These are phyloP conservation scores for Cryptomyrus ogoouensis DNA, from an alignment of 2,113 vertebrate species.

Conservation along the genomic window DNA sequence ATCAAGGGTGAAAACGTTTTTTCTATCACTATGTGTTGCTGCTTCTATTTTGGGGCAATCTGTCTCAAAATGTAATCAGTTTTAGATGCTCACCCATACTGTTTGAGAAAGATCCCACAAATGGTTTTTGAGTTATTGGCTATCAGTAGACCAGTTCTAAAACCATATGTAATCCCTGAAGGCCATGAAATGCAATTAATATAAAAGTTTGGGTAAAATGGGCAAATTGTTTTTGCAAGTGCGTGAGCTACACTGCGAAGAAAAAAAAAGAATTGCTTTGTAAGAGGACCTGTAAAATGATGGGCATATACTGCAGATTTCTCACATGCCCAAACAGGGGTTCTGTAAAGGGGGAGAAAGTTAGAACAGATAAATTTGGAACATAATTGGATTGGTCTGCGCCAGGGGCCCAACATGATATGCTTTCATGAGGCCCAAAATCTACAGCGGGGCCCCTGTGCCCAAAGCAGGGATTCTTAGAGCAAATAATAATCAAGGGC, in stretches of 20 bases:
- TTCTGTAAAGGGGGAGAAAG: background rate
- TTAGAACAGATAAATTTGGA: background rate
- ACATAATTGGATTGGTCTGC: background rate
- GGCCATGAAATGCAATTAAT: background rate
- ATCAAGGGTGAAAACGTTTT: too few species aligned
- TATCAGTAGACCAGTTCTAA: background rate
- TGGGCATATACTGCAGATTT: background rate
- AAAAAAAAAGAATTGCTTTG: constrained; percentile 31
- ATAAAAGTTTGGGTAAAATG: background rate
- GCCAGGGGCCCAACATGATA: background rate
- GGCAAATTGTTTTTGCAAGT: background rate
- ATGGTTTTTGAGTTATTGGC: too few species aligned
- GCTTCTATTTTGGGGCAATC: too few species aligned
- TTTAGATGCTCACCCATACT: too few species aligned
- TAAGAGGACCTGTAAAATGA: constrained; percentile 25
- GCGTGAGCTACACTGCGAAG: background rate
- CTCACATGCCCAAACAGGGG: background rate
- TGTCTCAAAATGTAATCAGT: too few species aligned
- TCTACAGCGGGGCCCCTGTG: background rate
- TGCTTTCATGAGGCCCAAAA: background rate
- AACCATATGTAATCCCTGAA: background rate
- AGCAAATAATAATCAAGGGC: background rate
- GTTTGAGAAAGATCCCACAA: too few species aligned
- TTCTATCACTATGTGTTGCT: too few species aligned
- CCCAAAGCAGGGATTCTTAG: background rate